Percentiles rank a stretch among this genome's conserved stretches.
phyloP scores from a whole-genome alignment of 1,140 invertebrate genomes.

The Littorina saxatilis region DNA sequence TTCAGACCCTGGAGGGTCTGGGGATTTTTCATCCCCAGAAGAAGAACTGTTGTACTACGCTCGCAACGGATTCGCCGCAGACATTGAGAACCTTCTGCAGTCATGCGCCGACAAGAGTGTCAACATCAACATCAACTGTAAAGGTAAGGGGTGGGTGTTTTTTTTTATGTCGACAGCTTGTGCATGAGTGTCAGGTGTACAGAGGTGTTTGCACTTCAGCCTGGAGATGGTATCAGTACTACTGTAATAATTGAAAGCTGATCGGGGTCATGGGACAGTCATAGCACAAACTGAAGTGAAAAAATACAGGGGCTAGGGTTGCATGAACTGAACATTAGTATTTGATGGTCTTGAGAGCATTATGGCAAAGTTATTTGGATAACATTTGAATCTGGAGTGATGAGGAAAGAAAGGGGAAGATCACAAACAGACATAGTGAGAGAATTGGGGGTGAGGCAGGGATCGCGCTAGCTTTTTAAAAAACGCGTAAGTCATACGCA shows the following conservation, averaged over 20 bases:
- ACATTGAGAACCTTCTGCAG: constrained; percentile 21
- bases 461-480: too few relatives aligned
- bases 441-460: too few relatives aligned
- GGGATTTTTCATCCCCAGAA: constrained; percentile 39
- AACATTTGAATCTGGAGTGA: too few relatives aligned
- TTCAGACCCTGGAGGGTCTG: background rate
- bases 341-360: too few relatives aligned
- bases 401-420: too few relatives aligned
- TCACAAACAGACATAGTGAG: too few relatives aligned
- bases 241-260: background rate
- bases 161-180: background rate
- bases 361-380: too few relatives aligned
- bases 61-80: constrained; percentile 65
- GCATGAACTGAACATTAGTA: too few relatives aligned
- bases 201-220: background rate
- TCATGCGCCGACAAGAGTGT: constrained; percentile 63
- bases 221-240: background rate
- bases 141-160: constrained; percentile 68
- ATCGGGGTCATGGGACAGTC: background rate
- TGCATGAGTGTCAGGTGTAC: background rate
- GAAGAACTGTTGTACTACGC: constrained; percentile 58
- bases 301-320: background rate
- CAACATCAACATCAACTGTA: constrained; percentile 76
- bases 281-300: background rate
- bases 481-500: too few relatives aligned